Evolutionary conservation across 2,113 vertebrate species (phyloP).

Genomic region (Callopanchax toddi): DNA sequence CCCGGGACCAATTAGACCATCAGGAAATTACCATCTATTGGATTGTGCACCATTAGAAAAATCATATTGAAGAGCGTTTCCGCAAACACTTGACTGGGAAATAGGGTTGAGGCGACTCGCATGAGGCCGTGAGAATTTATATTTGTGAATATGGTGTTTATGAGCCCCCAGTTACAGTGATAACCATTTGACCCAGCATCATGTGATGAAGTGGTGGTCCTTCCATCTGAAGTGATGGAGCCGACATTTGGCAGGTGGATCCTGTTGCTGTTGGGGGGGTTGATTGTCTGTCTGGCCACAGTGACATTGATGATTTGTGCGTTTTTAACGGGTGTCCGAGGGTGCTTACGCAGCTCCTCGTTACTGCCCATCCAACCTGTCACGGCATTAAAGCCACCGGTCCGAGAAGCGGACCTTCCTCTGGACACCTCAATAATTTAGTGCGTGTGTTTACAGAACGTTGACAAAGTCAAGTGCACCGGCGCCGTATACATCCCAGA

Average conservation of each 20-base stretch:
- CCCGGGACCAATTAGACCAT: slow-evolving; percentile 75
- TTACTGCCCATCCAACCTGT: slow-evolving; percentile 69
- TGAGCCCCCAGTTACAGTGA: not conserved
- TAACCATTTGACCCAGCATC: slow-evolving; percentile 24
- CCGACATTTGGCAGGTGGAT: slow-evolving; percentile 61
- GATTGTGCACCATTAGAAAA: slow-evolving; percentile 66
- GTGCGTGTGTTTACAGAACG: slow-evolving; percentile 76
- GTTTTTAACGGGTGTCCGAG: slow-evolving; percentile 70
- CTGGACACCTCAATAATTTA: slow-evolving; percentile 78
- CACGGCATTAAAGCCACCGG: slow-evolving; percentile 48
- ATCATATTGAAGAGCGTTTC: slow-evolving; percentile 49
- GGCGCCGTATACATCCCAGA: slow-evolving; percentile 54
- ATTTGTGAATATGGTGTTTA: slow-evolving; percentile 8
- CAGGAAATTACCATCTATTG: slow-evolving; percentile 73
- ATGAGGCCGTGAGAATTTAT: slow-evolving; percentile 1
- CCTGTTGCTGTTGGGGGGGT: slow-evolving; percentile 26
- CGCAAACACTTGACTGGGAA: slow-evolving; percentile 50
- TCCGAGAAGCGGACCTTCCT: slow-evolving; percentile 49
- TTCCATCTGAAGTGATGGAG: slow-evolving; percentile 33
- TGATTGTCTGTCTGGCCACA: slow-evolving; percentile 31
- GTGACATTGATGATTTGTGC: slow-evolving; percentile 54
- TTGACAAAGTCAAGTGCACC: slow-evolving; percentile 75
- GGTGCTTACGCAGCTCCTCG: slow-evolving; percentile 64
- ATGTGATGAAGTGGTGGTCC: slow-evolving; percentile 20
- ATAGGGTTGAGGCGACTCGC: slow-evolving; percentile 26